Percentiles rank a stretch among this genome's conserved stretches.
These are phyloP conservation scores for Zaprionus lachaisei DNA, from an alignment of 1,140 invertebrate species.

Conservation along the genomic window DNA sequence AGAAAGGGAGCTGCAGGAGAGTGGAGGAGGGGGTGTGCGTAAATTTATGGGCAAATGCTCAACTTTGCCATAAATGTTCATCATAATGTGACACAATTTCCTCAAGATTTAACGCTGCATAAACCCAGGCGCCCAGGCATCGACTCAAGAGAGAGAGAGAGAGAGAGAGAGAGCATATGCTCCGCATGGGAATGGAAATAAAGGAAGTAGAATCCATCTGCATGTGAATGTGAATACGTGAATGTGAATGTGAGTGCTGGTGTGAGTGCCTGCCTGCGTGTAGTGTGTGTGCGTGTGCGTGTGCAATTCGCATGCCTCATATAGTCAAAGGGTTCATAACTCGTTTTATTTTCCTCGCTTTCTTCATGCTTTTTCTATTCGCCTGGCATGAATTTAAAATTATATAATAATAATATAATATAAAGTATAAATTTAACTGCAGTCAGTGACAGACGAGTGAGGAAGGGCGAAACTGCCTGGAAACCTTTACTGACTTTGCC, in stretches of 20 bases:
- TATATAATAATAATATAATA: constrained; percentile 60
- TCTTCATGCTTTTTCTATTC: not conserved
- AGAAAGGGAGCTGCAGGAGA: constrained; percentile 16
- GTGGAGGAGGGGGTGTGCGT: constrained; percentile 9
- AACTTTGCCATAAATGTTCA: constrained; percentile 79
- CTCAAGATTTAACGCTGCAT: constrained; percentile 80
- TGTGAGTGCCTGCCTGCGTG: constrained; percentile 1
- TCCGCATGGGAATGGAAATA: constrained; percentile 14
- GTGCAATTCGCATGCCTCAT: constrained; percentile 72
- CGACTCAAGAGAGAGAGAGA: constrained; percentile 6
- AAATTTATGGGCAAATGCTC: constrained; percentile 76
- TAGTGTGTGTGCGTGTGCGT: constrained; percentile 34
- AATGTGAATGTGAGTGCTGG: not conserved
- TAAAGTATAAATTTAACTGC: constrained; percentile 60
- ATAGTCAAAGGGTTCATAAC: constrained; percentile 72
- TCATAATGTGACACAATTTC: constrained; percentile 82
- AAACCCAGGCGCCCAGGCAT: constrained; percentile 41
- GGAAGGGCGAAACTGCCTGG: no score
- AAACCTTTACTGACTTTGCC: constrained; percentile 4
- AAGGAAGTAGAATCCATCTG: constrained; percentile 2
- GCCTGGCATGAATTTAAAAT: constrained; percentile 68
- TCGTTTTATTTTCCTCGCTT: constrained; percentile 28
- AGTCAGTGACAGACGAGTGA: constrained; percentile 28
- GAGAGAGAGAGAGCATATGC: constrained; percentile 18
- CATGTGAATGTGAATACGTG: constrained; percentile 25